Evolutionary conservation across 2,797 vertebrate species (phyloP).

Genomic region (Tapirus indicus): DNA sequence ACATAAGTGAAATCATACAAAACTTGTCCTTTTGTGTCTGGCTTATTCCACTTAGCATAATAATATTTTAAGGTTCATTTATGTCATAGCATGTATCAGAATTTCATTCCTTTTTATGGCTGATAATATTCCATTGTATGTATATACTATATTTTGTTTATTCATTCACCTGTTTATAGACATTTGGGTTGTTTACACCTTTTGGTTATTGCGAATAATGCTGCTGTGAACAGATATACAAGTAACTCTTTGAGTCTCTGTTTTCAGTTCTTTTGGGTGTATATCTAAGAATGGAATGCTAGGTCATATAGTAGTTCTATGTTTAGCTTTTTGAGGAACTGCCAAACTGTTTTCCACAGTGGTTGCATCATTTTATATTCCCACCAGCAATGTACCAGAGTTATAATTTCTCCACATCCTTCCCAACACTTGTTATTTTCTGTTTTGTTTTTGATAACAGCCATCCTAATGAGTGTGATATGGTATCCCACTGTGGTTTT

Average conservation of each 20-base stretch:
- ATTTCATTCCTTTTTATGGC: neutral
- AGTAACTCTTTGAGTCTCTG: neutral
- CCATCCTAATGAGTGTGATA: neutral
- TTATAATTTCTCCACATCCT: neutral
- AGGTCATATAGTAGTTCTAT: neutral
- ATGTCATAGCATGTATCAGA: neutral
- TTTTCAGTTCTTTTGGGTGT: neutral
- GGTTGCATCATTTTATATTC: neutral
- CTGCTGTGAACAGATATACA: neutral
- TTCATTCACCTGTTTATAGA: neutral
- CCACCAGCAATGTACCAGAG: neutral
- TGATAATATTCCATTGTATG: neutral
- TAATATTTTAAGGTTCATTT: neutral
- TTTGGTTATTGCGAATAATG: neutral
- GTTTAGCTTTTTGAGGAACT: neutral
- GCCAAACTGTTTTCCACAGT: neutral
- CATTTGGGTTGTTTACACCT: neutral
- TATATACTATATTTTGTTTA: neutral
- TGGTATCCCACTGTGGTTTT: neutral
- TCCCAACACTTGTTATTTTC: neutral
- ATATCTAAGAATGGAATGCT: neutral
- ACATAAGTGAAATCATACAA: neutral
- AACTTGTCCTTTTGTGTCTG: neutral
- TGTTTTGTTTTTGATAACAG: neutral
- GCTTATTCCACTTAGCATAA: neutral